These are phyloP conservation scores for Rhaphigaster nebulosa DNA, from an alignment of 2,888 invertebrate genomes.

Conservation along the genomic window DNA sequence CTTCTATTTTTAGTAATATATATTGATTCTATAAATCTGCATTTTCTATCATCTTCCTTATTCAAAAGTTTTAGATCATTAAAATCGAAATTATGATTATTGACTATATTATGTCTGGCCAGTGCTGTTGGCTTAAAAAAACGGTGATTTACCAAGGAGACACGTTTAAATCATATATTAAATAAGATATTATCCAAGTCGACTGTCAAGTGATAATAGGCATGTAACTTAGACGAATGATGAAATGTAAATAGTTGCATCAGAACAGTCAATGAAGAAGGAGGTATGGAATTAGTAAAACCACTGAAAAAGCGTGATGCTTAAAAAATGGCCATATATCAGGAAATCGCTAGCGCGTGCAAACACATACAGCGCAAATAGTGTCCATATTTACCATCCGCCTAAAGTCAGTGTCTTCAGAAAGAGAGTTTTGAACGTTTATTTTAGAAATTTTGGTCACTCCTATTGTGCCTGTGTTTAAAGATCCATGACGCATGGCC, in stretches of 20 bases:
- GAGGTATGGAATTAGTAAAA: not conserved
- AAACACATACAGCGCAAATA: not conserved
- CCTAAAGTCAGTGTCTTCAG: slow-evolving; percentile 15
- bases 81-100: no score
- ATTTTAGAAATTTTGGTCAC: slow-evolving; percentile 49
- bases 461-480: slow-evolving; percentile 35
- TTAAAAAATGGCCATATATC: slow-evolving; percentile 27
- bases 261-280: not conserved
- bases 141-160: not conserved
- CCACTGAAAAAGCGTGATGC: not conserved
- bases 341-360: not conserved
- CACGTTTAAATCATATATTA: not conserved
- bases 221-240: not conserved
- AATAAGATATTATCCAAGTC: not conserved
- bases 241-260: slow-evolving; percentile 39
- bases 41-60: no score
- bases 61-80: no score
- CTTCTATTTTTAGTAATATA: no score
- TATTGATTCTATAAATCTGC: no score
- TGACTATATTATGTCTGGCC: no score
- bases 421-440: slow-evolving; percentile 9
- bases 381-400: not conserved
- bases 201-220: not conserved
- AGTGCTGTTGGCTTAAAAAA: no score
- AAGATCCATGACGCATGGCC: slow-evolving; percentile 28